A percentile compares a stretch with the other conserved stretches of the same genome.
phyloP scores from a whole-genome alignment of 2,797 vertebrate species.

The Enoplosus armatus region DNA sequence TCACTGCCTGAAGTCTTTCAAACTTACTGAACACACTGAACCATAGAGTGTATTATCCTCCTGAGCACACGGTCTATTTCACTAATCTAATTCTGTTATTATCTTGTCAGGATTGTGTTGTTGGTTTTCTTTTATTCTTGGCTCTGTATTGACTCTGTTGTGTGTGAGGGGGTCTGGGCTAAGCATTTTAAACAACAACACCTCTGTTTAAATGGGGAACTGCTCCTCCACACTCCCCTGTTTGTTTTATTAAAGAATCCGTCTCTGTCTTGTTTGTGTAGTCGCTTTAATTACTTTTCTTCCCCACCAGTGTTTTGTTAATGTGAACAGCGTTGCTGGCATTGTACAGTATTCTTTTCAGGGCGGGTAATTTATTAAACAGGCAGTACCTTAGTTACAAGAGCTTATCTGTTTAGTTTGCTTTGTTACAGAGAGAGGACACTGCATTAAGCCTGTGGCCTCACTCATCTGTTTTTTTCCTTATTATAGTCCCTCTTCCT shows the following conservation, averaged over 20 bases:
- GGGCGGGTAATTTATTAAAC: conserved; percentile 67
- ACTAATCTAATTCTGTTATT: conserved; percentile 30
- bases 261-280: conserved; percentile 61
- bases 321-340: conserved; percentile 37
- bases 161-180: conserved; percentile 3
- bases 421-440: conserved; percentile 50
- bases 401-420: conserved; percentile 64
- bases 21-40: conserved; percentile 11
- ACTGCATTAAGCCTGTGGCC: conserved; percentile 45
- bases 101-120: conserved; percentile 25
- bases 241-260: conserved; percentile 56
- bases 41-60: neutral
- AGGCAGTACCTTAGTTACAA: conserved; percentile 47
- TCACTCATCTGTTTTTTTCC: conserved; percentile 40
- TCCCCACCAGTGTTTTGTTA: conserved; percentile 44
- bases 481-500: conserved; percentile 38
- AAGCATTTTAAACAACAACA: conserved; percentile 28
- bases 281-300: conserved; percentile 69
- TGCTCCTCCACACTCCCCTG: neutral
- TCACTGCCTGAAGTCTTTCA: neutral
- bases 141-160: conserved; percentile 6
- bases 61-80: neutral
- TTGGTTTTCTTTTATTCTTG: conserved; percentile 19
- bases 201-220: conserved; percentile 25
- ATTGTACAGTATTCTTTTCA: conserved; percentile 63